Base-by-base conservation (phyloP, 2,888 invertebrate genomes). In the Platycheirus albimanus region DNA sequence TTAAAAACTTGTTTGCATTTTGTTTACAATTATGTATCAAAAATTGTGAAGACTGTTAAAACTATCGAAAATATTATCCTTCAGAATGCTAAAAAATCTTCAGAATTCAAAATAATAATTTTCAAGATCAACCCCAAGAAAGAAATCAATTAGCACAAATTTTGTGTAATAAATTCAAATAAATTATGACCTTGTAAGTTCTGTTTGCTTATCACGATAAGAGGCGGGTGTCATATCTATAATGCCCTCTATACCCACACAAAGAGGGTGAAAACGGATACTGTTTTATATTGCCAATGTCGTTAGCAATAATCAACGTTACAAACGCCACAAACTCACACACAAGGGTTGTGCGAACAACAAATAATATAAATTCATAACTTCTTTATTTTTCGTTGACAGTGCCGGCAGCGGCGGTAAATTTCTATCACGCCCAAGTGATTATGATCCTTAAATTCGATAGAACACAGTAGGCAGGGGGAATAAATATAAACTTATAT, bases 391-490 rank as follows among this genome's bases (percentile, higher is more conserved):
- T 49, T 47, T 41, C 51, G 69, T 38, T 52, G n/a, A n/a, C n/a
- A n/a, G n/a, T 28, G 63, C 43, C 33, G 43, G 61, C 41, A 41
- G 72, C 66, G 67, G 77, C 61, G 67, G 78, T 72, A 72, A 78
- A 78, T 83, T 74, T 64, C 64, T 69, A 83, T 78, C 78, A 83
- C 83, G 78, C 83, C 83, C 72, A 83, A 83, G 78, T 83, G 83
- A 83, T 83, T 83, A 83, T 78, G 83, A 83, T 83, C 78, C 78
- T 74, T 83, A 69, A 83, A 83, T 78, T 43, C 69, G 69, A 72
- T 49, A n/a, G 72, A 7, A 17, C 49, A 7, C 41, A 15, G n/a
- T n/a, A n/a, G 33, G 6, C 45, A 64, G 56, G 69, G 78, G 77
- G 69, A 56, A 78, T 61, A 61, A 54, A 77, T 61, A 61, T n/a